Percentiles rank a stretch among this genome's conserved stretches.
phyloP scores from a whole-genome alignment of 2,797 vertebrate genomes.

The Sarcophilus harrisii region DNA sequence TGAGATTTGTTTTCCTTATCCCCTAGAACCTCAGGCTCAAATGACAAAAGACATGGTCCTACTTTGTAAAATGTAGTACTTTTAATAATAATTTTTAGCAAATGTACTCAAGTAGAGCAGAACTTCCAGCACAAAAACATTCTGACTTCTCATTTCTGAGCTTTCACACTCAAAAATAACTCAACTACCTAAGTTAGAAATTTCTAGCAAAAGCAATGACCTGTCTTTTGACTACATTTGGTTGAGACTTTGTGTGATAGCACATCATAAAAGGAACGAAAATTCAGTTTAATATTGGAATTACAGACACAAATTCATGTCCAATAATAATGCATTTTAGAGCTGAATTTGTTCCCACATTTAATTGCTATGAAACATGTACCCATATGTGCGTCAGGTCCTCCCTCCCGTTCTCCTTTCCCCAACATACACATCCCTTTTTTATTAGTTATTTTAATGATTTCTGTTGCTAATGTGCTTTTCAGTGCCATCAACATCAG shows the following conservation, averaged over 20 bases:
- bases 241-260: conserved; percentile 41
- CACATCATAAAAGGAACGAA: conserved; percentile 51
- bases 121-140: background rate
- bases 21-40: background rate
- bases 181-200: conserved; percentile 38
- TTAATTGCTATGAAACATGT: conserved; percentile 53
- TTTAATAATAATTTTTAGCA: background rate
- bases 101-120: conserved; percentile 23
- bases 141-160: background rate
- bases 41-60: conserved; percentile 24
- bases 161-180: background rate
- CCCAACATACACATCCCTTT: conserved; percentile 50
- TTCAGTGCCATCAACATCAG: conserved; percentile 23
- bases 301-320: conserved; percentile 43
- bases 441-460: conserved; percentile 54
- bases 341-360: conserved; percentile 51
- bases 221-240: conserved; percentile 53
- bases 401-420: background rate
- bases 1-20: conserved; percentile 29
- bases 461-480: conserved; percentile 64
- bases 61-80: conserved; percentile 58
- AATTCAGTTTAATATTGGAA: conserved; percentile 59
- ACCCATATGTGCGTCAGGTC: conserved; percentile 26
- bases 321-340: conserved; percentile 57
- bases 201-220: conserved; percentile 32